phyloP scores from a whole-genome alignment of 2,797 vertebrate genomes.

The Macrochelys suwanniensis region DNA sequence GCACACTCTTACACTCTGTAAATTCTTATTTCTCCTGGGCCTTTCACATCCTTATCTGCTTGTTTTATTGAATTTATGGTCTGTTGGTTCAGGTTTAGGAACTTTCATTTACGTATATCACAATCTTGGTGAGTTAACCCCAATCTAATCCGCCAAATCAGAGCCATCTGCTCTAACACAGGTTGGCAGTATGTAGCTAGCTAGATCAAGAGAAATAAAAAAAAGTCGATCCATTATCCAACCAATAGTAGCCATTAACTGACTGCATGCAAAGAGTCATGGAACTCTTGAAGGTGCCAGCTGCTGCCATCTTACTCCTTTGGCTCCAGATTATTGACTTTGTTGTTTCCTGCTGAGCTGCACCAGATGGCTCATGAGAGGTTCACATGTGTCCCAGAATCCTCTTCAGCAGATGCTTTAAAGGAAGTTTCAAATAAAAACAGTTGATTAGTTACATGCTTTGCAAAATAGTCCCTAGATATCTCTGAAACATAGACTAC shows the following conservation, averaged over 20 bases:
- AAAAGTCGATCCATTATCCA: neutral
- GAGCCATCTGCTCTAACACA: neutral
- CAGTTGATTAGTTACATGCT: neutral
- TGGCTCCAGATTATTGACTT: neutral
- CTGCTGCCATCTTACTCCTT: neutral
- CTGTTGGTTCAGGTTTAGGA: neutral
- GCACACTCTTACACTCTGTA: neutral
- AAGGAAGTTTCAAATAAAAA: neutral
- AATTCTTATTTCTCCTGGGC: neutral
- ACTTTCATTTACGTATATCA: neutral
- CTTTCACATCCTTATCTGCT: neutral
- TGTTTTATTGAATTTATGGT: neutral
- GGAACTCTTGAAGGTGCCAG: neutral
- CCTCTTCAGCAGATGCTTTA: neutral
- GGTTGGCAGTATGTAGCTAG: neutral
- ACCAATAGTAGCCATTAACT: neutral
- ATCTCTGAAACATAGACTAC: neutral
- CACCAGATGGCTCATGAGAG: neutral
- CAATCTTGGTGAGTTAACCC: neutral
- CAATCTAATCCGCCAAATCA: neutral
- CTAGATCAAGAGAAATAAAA: neutral
- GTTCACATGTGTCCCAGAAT: too few relatives aligned
- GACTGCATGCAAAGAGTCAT: neutral
- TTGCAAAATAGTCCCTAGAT: neutral
- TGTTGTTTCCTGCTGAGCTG: neutral